phyloP scores from a whole-genome alignment of 2,888 invertebrate species.

The Nomada hirtipes region DNA sequence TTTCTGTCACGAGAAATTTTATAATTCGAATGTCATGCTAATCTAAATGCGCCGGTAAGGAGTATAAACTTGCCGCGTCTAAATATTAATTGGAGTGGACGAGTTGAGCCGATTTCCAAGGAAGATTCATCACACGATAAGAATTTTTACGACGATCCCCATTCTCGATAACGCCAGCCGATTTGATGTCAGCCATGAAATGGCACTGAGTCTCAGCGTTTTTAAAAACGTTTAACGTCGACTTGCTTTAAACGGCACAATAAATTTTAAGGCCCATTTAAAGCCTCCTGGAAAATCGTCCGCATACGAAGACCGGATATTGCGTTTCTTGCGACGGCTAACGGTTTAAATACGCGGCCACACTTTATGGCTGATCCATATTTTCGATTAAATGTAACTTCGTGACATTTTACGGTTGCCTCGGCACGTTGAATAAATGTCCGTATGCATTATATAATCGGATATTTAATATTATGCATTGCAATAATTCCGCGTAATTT shows the following conservation, averaged over 20 bases:
- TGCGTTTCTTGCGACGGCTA: conserved; percentile 5
- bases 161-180: neutral
- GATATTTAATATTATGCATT: neutral
- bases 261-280: conserved; percentile 32
- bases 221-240: conserved; percentile 22
- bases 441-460: neutral
- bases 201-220: conserved; percentile 15
- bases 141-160: neutral
- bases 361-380: conserved; percentile 21
- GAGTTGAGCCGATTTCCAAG: neutral
- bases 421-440: neutral
- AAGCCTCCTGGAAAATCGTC: conserved; percentile 6
- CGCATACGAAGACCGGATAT: conserved; percentile 11
- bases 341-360: conserved; percentile 12
- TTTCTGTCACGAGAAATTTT: too few species aligned
- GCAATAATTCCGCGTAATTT: too few species aligned
- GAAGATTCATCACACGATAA: neutral
- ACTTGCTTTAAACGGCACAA: neutral
- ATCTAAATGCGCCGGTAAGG: too few species aligned
- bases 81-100: too few species aligned
- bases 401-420: neutral
- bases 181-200: conserved; percentile 23
- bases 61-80: too few species aligned
- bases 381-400: conserved; percentile 13
- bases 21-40: too few species aligned